Conservation (phyloP, 2,113 vertebrate genomes). For the Xenopus borealis region DNA sequence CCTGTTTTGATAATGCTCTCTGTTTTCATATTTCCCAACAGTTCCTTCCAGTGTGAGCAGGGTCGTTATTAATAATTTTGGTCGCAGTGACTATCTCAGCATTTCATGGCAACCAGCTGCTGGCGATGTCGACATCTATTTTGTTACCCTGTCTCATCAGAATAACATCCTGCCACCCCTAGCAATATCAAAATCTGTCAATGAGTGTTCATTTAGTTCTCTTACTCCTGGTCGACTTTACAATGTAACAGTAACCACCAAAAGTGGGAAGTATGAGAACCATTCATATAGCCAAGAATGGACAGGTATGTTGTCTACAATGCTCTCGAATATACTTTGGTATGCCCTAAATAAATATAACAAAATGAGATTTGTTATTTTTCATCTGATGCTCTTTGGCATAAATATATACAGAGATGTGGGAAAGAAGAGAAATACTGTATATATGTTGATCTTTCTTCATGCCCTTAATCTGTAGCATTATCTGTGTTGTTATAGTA, state of each 20-base stretch:
- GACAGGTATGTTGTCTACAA: conserved; percentile 71
- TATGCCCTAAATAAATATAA: too few relatives aligned
- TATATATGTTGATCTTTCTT: too few relatives aligned
- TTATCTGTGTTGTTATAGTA: too few relatives aligned
- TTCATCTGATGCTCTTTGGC: too few relatives aligned
- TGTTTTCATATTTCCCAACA: conserved; percentile 53
- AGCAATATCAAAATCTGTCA: conserved; percentile 67
- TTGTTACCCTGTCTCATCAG: conserved; percentile 73
- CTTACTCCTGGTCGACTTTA: conserved; percentile 84
- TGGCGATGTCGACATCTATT: conserved; percentile 82
- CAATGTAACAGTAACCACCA: conserved; percentile 74
- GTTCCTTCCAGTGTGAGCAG: conserved; percentile 81
- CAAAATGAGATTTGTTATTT: too few relatives aligned
- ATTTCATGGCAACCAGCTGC: conserved; percentile 81
- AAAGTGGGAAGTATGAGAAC: conserved; percentile 81
- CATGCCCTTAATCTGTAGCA: too few relatives aligned
- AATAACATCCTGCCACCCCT: conserved; percentile 65
- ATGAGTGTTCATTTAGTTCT: conserved; percentile 83
- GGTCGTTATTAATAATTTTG: conserved; percentile 77
- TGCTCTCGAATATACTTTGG: too few relatives aligned
- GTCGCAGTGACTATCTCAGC: conserved; percentile 77
- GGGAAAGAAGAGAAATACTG: too few relatives aligned
- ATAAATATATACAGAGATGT: too few relatives aligned
- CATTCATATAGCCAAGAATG: conserved; percentile 70
- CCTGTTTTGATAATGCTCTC: neutral